These are phyloP conservation scores for Ips nitidus DNA, from an alignment of 1,140 invertebrate genomes.

Conservation along the genomic window DNA sequence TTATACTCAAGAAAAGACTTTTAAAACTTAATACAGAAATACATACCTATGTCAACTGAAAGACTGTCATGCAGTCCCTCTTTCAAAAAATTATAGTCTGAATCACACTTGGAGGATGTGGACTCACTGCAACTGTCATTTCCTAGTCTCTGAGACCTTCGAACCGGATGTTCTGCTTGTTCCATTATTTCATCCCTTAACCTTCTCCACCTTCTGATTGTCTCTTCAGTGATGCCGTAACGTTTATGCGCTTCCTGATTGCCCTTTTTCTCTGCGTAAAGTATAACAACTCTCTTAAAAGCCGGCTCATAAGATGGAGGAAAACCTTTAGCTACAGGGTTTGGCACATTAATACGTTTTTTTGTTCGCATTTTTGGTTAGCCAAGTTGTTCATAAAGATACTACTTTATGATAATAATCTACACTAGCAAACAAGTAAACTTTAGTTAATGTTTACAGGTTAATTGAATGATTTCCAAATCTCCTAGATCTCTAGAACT, in stretches of 20 bases:
- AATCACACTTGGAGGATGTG: no score
- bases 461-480: no score
- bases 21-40: slow-evolving; percentile 2
- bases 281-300: slow-evolving; percentile 45
- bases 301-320: slow-evolving; percentile 37
- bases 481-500: no score
- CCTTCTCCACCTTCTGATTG: slow-evolving; percentile 44
- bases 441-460: no score
- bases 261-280: slow-evolving; percentile 43
- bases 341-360: slow-evolving; percentile 20
- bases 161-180: slow-evolving; percentile 14
- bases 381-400: slow-evolving; percentile 21
- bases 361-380: slow-evolving; percentile 27
- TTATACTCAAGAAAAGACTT: background rate
- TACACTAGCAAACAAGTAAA: no score
- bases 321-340: slow-evolving; percentile 15
- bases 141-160: slow-evolving; percentile 21
- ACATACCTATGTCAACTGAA: background rate
- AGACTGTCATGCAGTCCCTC: background rate
- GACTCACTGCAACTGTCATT: background rate
- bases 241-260: slow-evolving; percentile 40
- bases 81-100: no score
- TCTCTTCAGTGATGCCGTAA: slow-evolving; percentile 44
- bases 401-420: no score
- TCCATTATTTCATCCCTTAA: slow-evolving; percentile 38